A percentile compares a stretch with the other conserved stretches of the same genome.
phyloP scores from a whole-genome alignment of 2,888 invertebrate genomes.

The Eurytoma adleriae region DNA sequence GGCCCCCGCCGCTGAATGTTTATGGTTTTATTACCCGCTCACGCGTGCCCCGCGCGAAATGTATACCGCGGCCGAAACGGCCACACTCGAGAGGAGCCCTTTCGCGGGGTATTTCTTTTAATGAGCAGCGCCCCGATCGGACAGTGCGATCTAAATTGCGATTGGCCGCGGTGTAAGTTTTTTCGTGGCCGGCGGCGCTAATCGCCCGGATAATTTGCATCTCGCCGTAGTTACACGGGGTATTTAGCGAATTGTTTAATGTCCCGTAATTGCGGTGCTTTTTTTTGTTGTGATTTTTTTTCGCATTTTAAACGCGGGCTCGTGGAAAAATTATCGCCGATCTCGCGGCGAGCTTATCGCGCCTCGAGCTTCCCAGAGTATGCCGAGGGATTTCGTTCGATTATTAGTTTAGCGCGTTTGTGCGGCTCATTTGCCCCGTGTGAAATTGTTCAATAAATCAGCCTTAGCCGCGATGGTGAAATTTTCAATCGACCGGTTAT shows the following conservation, averaged over 20 bases:
- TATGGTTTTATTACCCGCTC: constrained; percentile 52
- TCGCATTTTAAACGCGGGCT: background rate
- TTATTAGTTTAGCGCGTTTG: constrained; percentile 9
- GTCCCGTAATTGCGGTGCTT: constrained; percentile 1
- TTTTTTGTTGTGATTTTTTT: background rate
- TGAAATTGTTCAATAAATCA: constrained; percentile 10
- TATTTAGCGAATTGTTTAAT: constrained; percentile 26
- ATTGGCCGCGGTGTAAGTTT: constrained; percentile 1
- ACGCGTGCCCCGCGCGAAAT: constrained; percentile 34
- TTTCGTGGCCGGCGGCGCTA: constrained; percentile 7
- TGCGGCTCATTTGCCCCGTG: background rate
- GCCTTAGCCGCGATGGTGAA: background rate
- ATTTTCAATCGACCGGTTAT: constrained; percentile 18
- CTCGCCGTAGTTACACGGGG: background rate
- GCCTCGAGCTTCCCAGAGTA: too few relatives aligned
- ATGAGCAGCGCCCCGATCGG: constrained; percentile 26
- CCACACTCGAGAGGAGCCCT: constrained; percentile 37
- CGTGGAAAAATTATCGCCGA: background rate
- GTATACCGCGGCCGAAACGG: background rate
- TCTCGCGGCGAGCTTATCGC: background rate
- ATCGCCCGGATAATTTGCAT: constrained; percentile 35
- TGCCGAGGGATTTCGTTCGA: constrained; percentile 6
- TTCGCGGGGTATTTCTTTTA: constrained; percentile 43
- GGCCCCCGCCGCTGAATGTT: constrained; percentile 32
- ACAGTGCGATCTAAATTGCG: constrained; percentile 42